phyloP scores from a whole-genome alignment of 1,140 invertebrate genomes.

The Pseudomyrmex flavicornis region DNA sequence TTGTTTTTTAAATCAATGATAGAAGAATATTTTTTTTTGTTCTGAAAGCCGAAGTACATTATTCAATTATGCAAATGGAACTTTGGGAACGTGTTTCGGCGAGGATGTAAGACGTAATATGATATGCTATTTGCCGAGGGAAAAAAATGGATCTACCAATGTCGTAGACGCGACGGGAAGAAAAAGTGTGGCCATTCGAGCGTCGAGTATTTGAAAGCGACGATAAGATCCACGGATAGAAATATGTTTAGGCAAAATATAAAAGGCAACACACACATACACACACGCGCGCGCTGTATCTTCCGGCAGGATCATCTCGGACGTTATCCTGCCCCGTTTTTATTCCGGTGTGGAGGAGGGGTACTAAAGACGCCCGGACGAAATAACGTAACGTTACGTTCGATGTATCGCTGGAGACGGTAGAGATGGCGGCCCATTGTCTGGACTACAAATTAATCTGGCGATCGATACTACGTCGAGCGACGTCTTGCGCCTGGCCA shows the following conservation, averaged over 20 bases:
- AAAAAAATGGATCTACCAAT: not conserved
- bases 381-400: constrained; percentile 81
- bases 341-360: constrained; percentile 10
- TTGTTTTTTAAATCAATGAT: not conserved
- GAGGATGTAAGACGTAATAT: constrained; percentile 6
- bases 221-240: constrained; percentile 28
- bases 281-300: constrained; percentile 7
- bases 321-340: not conserved
- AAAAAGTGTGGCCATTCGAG: constrained; percentile 9
- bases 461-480: constrained; percentile 80
- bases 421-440: constrained; percentile 84
- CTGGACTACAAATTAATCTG: constrained; percentile 85
- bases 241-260: constrained; percentile 33
- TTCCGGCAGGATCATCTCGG: constrained; percentile 25
- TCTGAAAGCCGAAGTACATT: constrained; percentile 16
- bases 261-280: too few relatives aligned
- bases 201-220: constrained; percentile 12
- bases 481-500: constrained; percentile 78
- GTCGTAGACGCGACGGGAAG: not conserved
- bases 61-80: constrained; percentile 46
- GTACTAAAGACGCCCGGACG: constrained; percentile 58
- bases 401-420: constrained; percentile 79
- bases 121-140: constrained; percentile 6
- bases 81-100: constrained; percentile 21
- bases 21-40: not conserved